Conservation (phyloP, 1,140 invertebrate species). For the Tribolium castaneum region DNA sequence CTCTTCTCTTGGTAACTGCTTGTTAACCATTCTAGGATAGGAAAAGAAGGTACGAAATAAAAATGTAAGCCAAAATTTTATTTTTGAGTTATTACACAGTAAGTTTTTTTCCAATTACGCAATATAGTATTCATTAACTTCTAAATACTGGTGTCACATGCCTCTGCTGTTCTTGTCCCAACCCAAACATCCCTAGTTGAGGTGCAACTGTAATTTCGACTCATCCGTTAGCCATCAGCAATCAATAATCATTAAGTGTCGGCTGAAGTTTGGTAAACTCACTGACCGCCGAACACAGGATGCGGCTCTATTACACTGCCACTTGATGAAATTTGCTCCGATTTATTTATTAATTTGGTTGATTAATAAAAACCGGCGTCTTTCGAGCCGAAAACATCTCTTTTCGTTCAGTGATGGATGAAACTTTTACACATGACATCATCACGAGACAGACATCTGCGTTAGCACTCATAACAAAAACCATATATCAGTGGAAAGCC, state of each 20-base stretch:
- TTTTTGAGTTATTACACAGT: no score
- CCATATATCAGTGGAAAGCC: conserved; percentile 6
- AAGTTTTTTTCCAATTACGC: no score
- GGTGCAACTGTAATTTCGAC: not conserved
- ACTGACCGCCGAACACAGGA: not conserved
- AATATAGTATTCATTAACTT: no score
- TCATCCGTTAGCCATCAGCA: not conserved
- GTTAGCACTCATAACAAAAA: conserved; percentile 20
- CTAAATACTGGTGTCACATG: no score
- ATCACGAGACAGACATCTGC: conserved; percentile 18
- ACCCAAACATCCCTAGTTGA: not conserved
- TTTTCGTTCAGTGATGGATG: not conserved
- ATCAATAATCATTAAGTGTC: conserved; percentile 16
- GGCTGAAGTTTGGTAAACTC: not conserved
- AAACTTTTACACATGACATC: conserved; percentile 21
- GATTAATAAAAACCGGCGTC: not conserved
- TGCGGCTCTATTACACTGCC: conserved; percentile 8
- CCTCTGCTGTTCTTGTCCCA: no score
- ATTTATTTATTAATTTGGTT: not conserved
- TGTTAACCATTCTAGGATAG: no score
- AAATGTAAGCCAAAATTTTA: no score
- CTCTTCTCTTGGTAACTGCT: no score
- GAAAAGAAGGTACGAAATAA: no score
- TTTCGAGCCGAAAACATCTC: not conserved
- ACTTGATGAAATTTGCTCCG: not conserved